Conservation (phyloP, 2,113 vertebrate species). For the Myotis davidii region DNA sequence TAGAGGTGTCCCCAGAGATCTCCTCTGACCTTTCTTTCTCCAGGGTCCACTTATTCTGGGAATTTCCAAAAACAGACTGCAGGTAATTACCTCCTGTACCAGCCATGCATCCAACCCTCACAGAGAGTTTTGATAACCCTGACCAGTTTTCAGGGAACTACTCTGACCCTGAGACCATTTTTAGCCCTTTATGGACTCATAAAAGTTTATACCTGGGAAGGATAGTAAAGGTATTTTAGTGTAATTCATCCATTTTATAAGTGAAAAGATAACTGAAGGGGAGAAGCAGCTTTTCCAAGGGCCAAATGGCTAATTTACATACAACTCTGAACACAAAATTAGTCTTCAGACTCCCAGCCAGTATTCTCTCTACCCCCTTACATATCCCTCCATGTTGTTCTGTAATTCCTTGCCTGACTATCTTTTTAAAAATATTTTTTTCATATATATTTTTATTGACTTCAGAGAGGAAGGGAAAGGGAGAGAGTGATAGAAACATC, state of each 20-base stretch:
- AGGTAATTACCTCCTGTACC: neutral
- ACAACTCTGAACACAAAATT: neutral
- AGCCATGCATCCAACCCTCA: neutral
- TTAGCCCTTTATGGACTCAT: neutral
- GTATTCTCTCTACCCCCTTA: neutral
- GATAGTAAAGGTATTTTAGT: neutral
- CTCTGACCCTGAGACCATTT: neutral
- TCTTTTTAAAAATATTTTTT: neutral
- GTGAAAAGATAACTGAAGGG: conserved; percentile 6
- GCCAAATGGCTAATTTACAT: neutral
- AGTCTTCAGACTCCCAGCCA: neutral
- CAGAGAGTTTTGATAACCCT: neutral
- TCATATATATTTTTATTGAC: neutral
- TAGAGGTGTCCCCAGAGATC: neutral
- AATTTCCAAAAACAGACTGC: neutral
- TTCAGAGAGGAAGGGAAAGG: no score
- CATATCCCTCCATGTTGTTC: neutral
- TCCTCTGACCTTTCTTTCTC: neutral
- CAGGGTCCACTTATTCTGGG: neutral
- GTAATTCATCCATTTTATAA: conserved; percentile 5
- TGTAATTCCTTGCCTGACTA: neutral
- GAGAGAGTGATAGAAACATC: no score
- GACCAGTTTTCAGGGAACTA: neutral
- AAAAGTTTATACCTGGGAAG: neutral
- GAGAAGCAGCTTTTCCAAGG: neutral